Evolutionary conservation across 2,888 invertebrate genomes (phyloP), one percentile per base, ranked within the genome.

Genomic region (Meteorus colon): DNA sequence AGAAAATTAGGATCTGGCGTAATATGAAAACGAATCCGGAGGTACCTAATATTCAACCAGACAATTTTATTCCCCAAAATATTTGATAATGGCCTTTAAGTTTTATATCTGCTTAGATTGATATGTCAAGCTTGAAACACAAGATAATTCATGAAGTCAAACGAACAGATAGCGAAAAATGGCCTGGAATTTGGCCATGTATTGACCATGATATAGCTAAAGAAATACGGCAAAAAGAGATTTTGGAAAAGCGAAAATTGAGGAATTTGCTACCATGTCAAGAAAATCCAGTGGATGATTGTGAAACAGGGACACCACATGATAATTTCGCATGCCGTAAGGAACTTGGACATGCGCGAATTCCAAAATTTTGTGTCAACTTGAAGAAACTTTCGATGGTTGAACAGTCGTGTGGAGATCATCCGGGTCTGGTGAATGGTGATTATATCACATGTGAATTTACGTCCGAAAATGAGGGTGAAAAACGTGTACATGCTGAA

Each of bases 391-490:
- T 71, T 63, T 75, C 68, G 3, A 0, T 77, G 14, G 81, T 87
- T 4, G 88, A 88, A 75, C 81, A 82, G 14, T 81, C 82, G 1
- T 72, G 74, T 4, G 88, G 88, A 4, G 82, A 85, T 65, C 77
- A 81, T n/a, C 82, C 83, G 0, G 87, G 87, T 34, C 81, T 88
- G 27, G 88, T 88, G 4, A 80, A 86, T 69, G 88, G 88, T 34
- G 87, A 88, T 73, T 88, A 86, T 63, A 75, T 85, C 0, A 63
- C 80, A 16, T 82, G 84, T 60, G 79, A 84, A 34, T 78, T 87
- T 12, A 73, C 65, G 4, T 79, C 82, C n/a, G 75, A 66, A 16
- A 62, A 79, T n/a, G 59, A 78, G 19, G n/a, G 24, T 8, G 71
- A 73, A 4, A 73, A 76, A 34, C 79, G 84, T 8, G 68, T 82